Evolutionary conservation across 2,113 vertebrate genomes (phyloP).

Genomic region (Phaetusa simplex): DNA sequence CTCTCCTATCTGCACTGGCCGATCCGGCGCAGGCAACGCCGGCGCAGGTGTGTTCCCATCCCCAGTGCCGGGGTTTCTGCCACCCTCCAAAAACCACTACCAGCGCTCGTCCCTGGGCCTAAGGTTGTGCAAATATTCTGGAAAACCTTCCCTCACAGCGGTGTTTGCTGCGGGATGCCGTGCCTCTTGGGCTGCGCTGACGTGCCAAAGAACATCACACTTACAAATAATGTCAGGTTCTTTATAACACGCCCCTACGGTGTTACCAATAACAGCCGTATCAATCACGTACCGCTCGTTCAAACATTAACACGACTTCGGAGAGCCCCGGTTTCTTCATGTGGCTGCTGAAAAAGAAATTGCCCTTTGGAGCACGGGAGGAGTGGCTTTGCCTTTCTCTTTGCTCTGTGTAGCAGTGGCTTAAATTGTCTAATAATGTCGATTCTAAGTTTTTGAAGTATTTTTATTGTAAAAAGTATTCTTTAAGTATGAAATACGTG

Average conservation of each 20-base stretch:
- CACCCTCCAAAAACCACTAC: background rate
- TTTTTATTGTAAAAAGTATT: background rate
- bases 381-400: background rate
- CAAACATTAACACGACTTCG: background rate
- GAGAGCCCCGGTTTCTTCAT: background rate
- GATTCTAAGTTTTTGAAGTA: background rate
- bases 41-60: rapidly evolving
- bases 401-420: background rate
- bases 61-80: rapidly evolving
- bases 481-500: background rate
- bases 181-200: background rate
- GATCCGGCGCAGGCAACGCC: rapidly evolving
- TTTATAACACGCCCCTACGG: background rate
- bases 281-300: background rate
- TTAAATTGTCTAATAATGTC: conserved; percentile 19
- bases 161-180: background rate
- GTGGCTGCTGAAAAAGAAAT: background rate
- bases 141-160: rapidly evolving
- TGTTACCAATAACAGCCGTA: background rate
- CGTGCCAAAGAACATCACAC: background rate
- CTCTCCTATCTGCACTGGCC: rapidly evolving
- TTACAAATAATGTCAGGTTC: background rate
- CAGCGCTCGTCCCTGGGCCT: background rate
- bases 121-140: background rate
- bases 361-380: background rate